phyloP scores from a whole-genome alignment of 2,797 vertebrate species.

The Macropodus opercularis region DNA sequence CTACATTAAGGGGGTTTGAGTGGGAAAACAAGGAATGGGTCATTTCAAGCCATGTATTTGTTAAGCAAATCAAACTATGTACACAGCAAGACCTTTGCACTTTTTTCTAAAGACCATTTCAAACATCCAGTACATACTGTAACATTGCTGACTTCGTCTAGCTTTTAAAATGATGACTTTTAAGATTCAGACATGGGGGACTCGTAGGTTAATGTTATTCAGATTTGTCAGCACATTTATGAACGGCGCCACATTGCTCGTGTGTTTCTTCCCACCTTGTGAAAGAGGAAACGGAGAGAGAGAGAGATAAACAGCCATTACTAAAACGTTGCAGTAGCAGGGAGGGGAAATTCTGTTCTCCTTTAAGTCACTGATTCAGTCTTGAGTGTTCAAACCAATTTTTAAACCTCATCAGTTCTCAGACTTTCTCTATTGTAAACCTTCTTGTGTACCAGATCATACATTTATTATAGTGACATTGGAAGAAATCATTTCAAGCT shows the following conservation, averaged over 20 bases:
- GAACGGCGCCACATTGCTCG: no score
- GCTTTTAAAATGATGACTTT: slow-evolving; percentile 6
- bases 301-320: no score
- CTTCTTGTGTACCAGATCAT: neutral
- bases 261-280: no score
- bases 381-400: no score
- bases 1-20: slow-evolving; percentile 45
- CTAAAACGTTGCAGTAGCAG: no score
- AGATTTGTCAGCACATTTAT: neutral
- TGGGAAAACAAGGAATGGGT: slow-evolving; percentile 7
- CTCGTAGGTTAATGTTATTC: neutral
- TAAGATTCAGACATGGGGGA: slow-evolving; percentile 1
- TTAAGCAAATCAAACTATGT: slow-evolving; percentile 40
- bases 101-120: slow-evolving; percentile 18
- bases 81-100: slow-evolving; percentile 30
- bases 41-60: slow-evolving; percentile 43
- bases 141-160: neutral
- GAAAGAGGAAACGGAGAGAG: no score
- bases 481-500: no score
- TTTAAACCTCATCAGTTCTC: no score
- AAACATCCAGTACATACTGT: slow-evolving; percentile 2
- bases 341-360: no score
- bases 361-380: neutral
- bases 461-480: neutral
- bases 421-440: no score